Evolutionary conservation across 2,113 vertebrate genomes (phyloP), one percentile per base, ranked within the genome.

Genomic region (Neomonachus schauinslandi): DNA sequence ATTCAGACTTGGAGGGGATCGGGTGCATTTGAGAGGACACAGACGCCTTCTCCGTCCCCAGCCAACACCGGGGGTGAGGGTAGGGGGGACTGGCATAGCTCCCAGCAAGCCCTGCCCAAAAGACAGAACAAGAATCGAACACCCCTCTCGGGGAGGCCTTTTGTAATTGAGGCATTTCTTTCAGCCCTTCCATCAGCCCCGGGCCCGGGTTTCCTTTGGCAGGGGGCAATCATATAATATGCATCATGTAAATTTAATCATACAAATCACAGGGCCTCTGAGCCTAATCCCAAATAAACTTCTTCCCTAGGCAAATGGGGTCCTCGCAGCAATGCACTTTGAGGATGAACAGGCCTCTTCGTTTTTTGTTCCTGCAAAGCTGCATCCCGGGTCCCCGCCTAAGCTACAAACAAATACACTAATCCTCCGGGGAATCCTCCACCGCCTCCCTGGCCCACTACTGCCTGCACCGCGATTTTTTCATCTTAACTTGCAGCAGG

Each of bases 321-420:
- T 49, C 84, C 53, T 63, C 16, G 15, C 65, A 49, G 91, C 89
- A 74, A 92, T 88, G 77, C 67, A 26, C 93, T 95, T 87, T 91
- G 87, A 77, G 46, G 69, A 95, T 86, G 92, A 80, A 79, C 57
- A 80, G 92, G 84, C 92, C 57, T 67, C 61, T 80, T 55, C 24
- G 63, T 33, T 96, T 94, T 97, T 95, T 96, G 89, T 96, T 94
- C 51, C 72, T 85, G 87, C 95, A 94, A 96, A 96, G 76, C 96
- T 81, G 96, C 94, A 80, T 63, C 90, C 84, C 93, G 7, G 3
- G 72, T 84, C 61, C 94, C 88, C 76, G 92, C 94, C 94, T 96
- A 91, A 97, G 71, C 96, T 63, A 85, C 97, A 96, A 97, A 97
- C 97, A 97, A 98, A 98, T 93, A 89, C 59, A 51, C 95, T 97